These are phyloP conservation scores for Pseudomugil tenellus DNA, from an alignment of 2,797 vertebrate species.

Conservation along the genomic window DNA sequence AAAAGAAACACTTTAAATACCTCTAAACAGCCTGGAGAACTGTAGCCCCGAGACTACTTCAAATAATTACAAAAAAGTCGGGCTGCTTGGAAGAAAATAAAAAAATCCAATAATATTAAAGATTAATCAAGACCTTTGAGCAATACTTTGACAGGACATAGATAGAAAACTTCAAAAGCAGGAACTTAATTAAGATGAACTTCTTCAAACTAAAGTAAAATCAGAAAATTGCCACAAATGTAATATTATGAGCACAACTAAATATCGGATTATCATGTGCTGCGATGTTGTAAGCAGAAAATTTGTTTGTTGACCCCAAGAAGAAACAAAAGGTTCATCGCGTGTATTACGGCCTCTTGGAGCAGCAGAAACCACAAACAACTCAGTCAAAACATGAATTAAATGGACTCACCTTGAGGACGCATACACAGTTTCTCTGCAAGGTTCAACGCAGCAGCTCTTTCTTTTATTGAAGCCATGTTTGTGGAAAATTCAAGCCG, in stretches of 20 bases:
- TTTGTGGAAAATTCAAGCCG: accelerated
- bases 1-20: not conserved
- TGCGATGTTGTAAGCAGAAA: too few relatives aligned
- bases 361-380: not conserved
- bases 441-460: conserved; percentile 74
- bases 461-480: conserved; percentile 78
- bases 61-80: not conserved
- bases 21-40: not conserved
- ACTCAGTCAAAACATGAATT: not conserved
- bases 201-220: not conserved
- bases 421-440: conserved; percentile 70
- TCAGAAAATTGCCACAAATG: not conserved
- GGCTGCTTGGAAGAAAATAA: not conserved
- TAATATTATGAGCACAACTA: not conserved
- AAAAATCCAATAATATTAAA: too few relatives aligned
- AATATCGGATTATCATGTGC: not conserved
- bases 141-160: too few relatives aligned
- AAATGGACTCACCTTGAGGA: conserved; percentile 57
- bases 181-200: not conserved
- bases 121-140: not conserved
- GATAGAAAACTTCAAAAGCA: too few relatives aligned
- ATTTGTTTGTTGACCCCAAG: not conserved
- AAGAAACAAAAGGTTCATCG: not conserved
- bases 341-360: conserved; percentile 10
- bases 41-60: not conserved